Conservation (phyloP, 2,888 invertebrate species). For the Acronicta leporina region DNA sequence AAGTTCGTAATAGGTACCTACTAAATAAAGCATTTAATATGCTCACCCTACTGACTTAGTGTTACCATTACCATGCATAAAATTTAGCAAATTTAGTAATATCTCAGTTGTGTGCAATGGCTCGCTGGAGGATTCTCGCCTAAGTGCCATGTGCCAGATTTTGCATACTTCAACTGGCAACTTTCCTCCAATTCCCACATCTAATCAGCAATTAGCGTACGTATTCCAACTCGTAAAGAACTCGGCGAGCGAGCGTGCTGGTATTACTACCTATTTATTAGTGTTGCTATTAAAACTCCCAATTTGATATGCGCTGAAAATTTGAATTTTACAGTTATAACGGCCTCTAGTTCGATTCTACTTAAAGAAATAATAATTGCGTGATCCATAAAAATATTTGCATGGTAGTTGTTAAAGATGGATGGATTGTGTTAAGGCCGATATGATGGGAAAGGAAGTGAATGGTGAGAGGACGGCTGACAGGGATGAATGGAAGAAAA, state of each 20-base stretch:
- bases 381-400: too few relatives aligned
- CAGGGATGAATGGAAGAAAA: too few relatives aligned
- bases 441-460: too few relatives aligned
- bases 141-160: slow-evolving; percentile 44
- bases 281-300: slow-evolving; percentile 45
- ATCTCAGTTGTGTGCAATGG: slow-evolving; percentile 34
- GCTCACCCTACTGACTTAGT: slow-evolving; percentile 9
- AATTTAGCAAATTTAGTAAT: slow-evolving; percentile 36
- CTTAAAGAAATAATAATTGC: too few relatives aligned
- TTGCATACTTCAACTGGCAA: slow-evolving; percentile 53
- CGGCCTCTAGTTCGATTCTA: too few relatives aligned
- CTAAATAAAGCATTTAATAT: not conserved
- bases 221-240: slow-evolving; percentile 56
- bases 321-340: slow-evolving; percentile 11
- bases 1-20: not conserved
- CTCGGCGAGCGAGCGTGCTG: slow-evolving; percentile 41
- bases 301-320: slow-evolving; percentile 10
- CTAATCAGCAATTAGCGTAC: slow-evolving; percentile 65
- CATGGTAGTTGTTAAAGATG: too few relatives aligned
- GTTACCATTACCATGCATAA: slow-evolving; percentile 29
- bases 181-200: slow-evolving; percentile 56
- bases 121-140: slow-evolving; percentile 34
- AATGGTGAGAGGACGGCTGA: too few relatives aligned
- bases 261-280: slow-evolving; percentile 61
- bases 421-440: too few relatives aligned